These are phyloP conservation scores for Psophia crepitans DNA, from an alignment of 2,113 vertebrate genomes.

Conservation along the genomic window DNA sequence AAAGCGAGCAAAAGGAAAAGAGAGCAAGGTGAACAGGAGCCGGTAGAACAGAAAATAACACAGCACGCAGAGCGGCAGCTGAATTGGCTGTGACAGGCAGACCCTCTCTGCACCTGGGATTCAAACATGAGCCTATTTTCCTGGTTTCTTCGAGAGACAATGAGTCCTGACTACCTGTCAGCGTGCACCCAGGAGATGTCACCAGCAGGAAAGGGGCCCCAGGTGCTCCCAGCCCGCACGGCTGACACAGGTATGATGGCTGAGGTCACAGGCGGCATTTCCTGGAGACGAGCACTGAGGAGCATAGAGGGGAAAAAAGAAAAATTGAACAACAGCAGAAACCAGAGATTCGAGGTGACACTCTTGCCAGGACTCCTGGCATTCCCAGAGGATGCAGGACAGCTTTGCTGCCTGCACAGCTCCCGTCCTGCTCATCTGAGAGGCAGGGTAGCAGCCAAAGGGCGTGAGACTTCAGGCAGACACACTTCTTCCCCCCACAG, in stretches of 20 bases:
- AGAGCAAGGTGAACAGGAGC: neutral
- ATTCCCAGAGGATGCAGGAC: neutral
- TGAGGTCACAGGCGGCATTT: slow-evolving; percentile 33
- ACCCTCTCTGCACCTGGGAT: slow-evolving; percentile 41
- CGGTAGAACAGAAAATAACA: neutral
- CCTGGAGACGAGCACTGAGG: neutral
- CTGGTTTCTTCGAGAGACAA: slow-evolving; percentile 13
- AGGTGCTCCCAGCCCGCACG: neutral
- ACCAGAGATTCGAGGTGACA: neutral
- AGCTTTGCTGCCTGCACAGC: neutral
- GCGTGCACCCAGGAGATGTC: neutral
- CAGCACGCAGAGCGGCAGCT: neutral
- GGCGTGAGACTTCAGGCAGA: neutral
- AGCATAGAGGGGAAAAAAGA: neutral
- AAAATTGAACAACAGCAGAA: neutral
- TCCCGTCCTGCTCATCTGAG: neutral
- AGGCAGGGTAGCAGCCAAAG: neutral
- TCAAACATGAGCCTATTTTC: slow-evolving; percentile 44
- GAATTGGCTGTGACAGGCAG: slow-evolving; percentile 58
- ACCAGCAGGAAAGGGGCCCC: neutral
- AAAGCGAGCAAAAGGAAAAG: neutral
- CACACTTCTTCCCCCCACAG: neutral
- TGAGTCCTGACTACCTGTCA: slow-evolving; percentile 62
- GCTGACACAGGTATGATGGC: slow-evolving; percentile 31
- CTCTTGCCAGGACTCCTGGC: neutral